Percentiles rank a stretch among this genome's conserved stretches.
Conservation (phyloP, 1,140 invertebrate species). For the Orchestia grillus region DNA sequence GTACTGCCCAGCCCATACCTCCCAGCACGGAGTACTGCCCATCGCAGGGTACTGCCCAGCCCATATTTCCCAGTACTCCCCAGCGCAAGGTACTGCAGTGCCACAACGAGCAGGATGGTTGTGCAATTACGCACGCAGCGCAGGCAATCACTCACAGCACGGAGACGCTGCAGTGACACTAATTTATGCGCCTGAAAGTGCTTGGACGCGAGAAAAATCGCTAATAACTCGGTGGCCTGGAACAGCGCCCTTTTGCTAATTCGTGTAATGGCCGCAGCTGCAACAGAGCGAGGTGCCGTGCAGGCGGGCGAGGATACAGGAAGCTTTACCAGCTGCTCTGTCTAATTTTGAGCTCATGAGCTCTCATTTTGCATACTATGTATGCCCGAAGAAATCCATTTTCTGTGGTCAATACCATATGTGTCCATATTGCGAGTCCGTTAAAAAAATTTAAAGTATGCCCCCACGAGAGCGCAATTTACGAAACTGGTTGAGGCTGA, state of each 20-base stretch:
- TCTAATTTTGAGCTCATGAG: background rate
- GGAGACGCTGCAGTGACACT: background rate
- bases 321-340: background rate
- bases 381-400: too few relatives aligned
- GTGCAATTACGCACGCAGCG: background rate
- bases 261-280: background rate
- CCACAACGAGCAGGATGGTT: background rate
- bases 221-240: background rate
- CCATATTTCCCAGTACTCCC: background rate
- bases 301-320: background rate
- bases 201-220: background rate
- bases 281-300: background rate
- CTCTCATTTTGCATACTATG: background rate
- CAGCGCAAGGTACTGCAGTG: background rate
- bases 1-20: background rate
- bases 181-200: background rate
- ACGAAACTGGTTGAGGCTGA: too few relatives aligned
- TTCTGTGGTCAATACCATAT: too few relatives aligned
- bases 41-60: background rate
- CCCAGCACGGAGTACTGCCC: background rate
- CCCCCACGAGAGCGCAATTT: too few relatives aligned
- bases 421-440: too few relatives aligned
- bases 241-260: background rate
- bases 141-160: background rate
- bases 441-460: background rate